A percentile compares a stretch with the other conserved stretches of the same genome.
Evolutionary conservation across 2,888 invertebrate genomes (phyloP).

Genomic region (Tipula vernalis): DNA sequence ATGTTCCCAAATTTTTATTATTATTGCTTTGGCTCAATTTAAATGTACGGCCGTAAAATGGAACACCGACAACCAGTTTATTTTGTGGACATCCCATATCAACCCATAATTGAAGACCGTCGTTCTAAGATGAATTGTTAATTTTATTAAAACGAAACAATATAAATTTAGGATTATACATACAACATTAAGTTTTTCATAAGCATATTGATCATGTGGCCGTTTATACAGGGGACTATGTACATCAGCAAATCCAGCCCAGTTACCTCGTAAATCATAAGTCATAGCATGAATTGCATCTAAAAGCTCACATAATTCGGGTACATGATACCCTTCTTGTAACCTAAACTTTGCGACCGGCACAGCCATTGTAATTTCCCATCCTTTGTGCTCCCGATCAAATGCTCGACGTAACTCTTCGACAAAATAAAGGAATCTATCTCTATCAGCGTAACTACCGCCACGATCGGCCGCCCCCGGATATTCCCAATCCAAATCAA

Average conservation of each 20-base stretch:
- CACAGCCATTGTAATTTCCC: conserved; percentile 85
- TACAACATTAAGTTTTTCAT: conserved; percentile 81
- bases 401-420: conserved; percentile 72
- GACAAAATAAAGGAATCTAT: conserved; percentile 68
- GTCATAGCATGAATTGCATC: conserved; percentile 81
- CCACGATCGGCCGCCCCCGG: conserved; percentile 80
- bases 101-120: conserved; percentile 78
- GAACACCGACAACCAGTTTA: conserved; percentile 77
- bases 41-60: conserved; percentile 79
- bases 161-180: conserved; percentile 29
- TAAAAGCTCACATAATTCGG: conserved; percentile 69
- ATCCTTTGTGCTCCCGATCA: conserved; percentile 55
- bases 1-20: conserved; percentile 72
- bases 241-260: conserved; percentile 84
- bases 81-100: conserved; percentile 78
- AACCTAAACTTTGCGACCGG: conserved; percentile 76
- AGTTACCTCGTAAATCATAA: conserved; percentile 75
- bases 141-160: background rate
- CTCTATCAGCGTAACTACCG: conserved; percentile 72
- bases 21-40: conserved; percentile 70
- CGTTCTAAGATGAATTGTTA: conserved; percentile 46
- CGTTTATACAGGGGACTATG: conserved; percentile 79
- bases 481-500: conserved; percentile 86
- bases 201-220: conserved; percentile 79
- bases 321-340: conserved; percentile 83